Conservation (phyloP, 1,140 invertebrate genomes). For the Papilio polytes region DNA sequence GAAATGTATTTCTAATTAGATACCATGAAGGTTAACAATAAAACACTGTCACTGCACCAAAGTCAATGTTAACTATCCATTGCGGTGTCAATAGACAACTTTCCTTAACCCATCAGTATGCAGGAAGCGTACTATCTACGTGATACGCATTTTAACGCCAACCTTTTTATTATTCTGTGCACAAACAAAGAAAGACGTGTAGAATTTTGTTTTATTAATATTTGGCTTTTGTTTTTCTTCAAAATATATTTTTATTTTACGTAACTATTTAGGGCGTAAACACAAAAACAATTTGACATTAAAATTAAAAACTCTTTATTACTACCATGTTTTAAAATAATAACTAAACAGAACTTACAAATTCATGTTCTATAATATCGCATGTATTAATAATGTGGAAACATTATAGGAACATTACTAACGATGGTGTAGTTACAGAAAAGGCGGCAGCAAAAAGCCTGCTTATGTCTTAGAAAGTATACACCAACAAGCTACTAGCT, state of each 20-base stretch:
- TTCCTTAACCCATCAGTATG: constrained; percentile 44
- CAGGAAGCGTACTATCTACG: constrained; percentile 37
- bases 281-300: too few species aligned
- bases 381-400: not conserved
- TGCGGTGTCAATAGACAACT: constrained; percentile 43
- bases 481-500: not conserved
- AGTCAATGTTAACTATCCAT: constrained; percentile 43
- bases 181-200: constrained; percentile 11
- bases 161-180: constrained; percentile 23
- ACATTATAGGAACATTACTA: not conserved
- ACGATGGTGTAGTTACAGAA: not conserved
- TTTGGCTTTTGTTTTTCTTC: constrained; percentile 10
- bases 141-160: constrained; percentile 36
- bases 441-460: constrained; percentile 15
- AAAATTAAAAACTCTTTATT: too few species aligned
- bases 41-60: constrained; percentile 18
- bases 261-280: too few species aligned
- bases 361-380: not conserved
- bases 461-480: constrained; percentile 29
- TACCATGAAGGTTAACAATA: constrained; percentile 22
- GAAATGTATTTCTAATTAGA: not conserved
- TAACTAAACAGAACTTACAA: not conserved
- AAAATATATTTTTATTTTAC: not conserved
- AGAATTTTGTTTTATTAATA: constrained; percentile 19
- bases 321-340: too few species aligned